Evolutionary conservation across 2,797 vertebrate genomes (phyloP).

Genomic region (Chaetodon trifasciatus): DNA sequence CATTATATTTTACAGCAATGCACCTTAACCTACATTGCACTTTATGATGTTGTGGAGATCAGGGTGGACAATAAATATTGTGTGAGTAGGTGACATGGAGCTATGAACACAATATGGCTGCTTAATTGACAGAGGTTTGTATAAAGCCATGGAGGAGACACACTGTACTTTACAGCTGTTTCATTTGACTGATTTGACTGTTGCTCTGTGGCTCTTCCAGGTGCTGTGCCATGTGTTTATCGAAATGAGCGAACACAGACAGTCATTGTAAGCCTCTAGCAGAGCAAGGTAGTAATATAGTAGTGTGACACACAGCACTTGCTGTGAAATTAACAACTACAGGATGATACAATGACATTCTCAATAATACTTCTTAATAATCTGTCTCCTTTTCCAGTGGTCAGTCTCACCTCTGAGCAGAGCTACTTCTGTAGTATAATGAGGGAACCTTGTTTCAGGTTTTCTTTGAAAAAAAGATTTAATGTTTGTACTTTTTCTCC

Average conservation of each 20-base stretch:
- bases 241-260: constrained; percentile 11
- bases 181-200: background rate
- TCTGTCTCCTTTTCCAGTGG: background rate
- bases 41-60: no score
- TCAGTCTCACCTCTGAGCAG: background rate
- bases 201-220: constrained; percentile 18
- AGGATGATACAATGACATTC: background rate
- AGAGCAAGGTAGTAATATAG: background rate
- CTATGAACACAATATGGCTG: background rate
- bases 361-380: background rate
- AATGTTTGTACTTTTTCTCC: background rate
- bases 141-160: background rate
- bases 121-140: background rate
- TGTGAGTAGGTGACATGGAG: background rate
- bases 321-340: background rate
- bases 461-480: background rate
- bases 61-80: no score
- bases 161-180: background rate
- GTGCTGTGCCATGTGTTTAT: constrained; percentile 13
- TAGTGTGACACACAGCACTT: constrained; percentile 7
- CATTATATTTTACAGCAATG: no score
- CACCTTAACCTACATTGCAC: no score
- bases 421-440: background rate
- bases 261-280: background rate
- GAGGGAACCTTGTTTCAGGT: background rate